Base-by-base conservation (phyloP, 64 coral and sea anemone genomes). In the Astreopora myriophthalma region DNA sequence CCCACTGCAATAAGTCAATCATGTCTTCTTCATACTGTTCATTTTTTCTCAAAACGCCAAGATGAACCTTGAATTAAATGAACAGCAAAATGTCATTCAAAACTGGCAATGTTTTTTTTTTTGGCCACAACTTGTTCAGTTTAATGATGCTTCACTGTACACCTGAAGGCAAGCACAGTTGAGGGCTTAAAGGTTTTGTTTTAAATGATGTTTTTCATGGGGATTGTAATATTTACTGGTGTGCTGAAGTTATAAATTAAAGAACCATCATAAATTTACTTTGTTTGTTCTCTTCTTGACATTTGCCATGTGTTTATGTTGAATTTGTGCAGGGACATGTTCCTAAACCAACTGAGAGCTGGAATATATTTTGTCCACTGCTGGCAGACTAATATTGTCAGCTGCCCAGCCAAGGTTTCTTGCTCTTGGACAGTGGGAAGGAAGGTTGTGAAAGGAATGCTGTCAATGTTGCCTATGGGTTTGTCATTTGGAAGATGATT, bases 21-120 rank as follows among this genome's bases (percentile, higher is more conserved):
- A 95, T 94, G 16, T 94, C 78, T 22, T 83, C 86, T 46, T 89
- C 92, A 74, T 85, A 85, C 36, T 89, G 86, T 22, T 89, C 92
- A 65, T 94, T 94, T 24, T 94, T 94, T 46, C 69, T n/a, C 7
- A 93, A 73, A 20, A 88, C 92, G 4, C 92, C 92, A 49, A 93
- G 63, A 16, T 93, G 57, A 13, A 93, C 92, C 92, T 93, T n/a
- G n/a, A n/a, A n/a, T n/a, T n/a, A n/a, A n/a, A n/a, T n/a, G n/a
- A n/a, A n/a, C n/a, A n/a, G n/a, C n/a, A n/a, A n/a, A n/a, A n/a
- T n/a, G n/a, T n/a, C n/a, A n/a, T n/a, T n/a, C n/a, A n/a, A n/a
- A n/a, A n/a, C n/a, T n/a, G n/a, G n/a, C n/a, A n/a, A n/a, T n/a
- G n/a, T n/a, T n/a, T n/a, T n/a, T n/a, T n/a, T n/a, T n/a, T n/a